Base-by-base conservation (phyloP, 2,113 vertebrate genomes). In the Nanorana parkeri region DNA sequence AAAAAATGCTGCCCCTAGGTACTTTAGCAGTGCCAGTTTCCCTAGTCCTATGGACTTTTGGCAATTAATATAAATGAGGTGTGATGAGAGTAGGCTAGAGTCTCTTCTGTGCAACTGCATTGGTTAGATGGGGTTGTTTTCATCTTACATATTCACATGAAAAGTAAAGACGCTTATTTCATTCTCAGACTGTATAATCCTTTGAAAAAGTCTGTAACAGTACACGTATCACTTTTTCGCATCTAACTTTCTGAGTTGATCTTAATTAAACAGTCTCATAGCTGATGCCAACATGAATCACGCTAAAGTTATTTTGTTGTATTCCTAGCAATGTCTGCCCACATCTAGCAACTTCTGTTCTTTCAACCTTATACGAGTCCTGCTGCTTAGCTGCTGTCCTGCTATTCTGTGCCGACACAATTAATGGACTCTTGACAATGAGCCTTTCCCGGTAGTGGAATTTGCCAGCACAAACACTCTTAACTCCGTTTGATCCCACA, bases 271-370 rank as follows among this genome's bases (percentile, higher is more conserved):
- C 77, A 68, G 1, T 19, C 26, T 68, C 3, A 23, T n/a, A 21
- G 15, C 77, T 7, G 20, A 23, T 58, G 77, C 54, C 77, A 56
- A 20, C 17, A 28, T 67, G 69, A 82, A 56, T 75, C 71, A 67
- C 63, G 36, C 68, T 56, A 71, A 75, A 47, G 80, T n/a, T 75
- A 82, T 82, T 66, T 66, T 66, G 51, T 36, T 65, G 61, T 17
- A 21, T 60, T 54, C 36, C 32, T 51, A 61, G 32, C 32, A 71
- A 17, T 36, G 32, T 71, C 47, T 65, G 47, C 68, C 58, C n/a
- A 19, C n/a, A 20, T 51, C 67, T 47, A 52, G 29, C 11, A 67
- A 55, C 26, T 17, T 29, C 17, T 21, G 47, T 29, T 54, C 54
- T 68, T 21, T 68, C 52, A 79, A 68, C 26, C 41, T 15, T 60